These are phyloP conservation scores for Drosophila bocqueti DNA, from an alignment of 1,140 invertebrate genomes.

Conservation along the genomic window DNA sequence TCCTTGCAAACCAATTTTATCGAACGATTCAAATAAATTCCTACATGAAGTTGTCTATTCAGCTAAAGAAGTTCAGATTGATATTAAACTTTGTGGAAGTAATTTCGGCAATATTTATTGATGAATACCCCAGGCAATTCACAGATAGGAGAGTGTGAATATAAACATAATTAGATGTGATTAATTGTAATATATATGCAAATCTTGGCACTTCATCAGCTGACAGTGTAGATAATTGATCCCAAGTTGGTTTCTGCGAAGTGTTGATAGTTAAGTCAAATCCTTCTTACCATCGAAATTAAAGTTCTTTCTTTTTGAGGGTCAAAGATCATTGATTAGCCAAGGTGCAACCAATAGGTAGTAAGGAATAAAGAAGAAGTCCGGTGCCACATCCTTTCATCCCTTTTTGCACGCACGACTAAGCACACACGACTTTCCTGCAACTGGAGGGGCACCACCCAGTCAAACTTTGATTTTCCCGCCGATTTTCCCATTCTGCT, in stretches of 20 bases:
- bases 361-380: neutral
- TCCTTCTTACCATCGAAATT: neutral
- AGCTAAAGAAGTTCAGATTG: slow-evolving; percentile 7
- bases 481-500: slow-evolving; percentile 13
- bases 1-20: slow-evolving; percentile 4
- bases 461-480: slow-evolving; percentile 21
- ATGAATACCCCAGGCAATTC: neutral
- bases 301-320: no score
- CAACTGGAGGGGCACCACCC: slow-evolving; percentile 9
- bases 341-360: slow-evolving; percentile 10
- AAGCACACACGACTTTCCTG: slow-evolving; percentile 35
- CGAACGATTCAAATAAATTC: slow-evolving; percentile 9
- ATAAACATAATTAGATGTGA: neutral
- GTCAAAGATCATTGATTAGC: neutral
- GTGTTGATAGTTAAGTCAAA: no score
- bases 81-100: neutral
- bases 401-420: slow-evolving; percentile 29
- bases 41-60: slow-evolving; percentile 9
- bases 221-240: neutral
- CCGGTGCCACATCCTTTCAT: slow-evolving; percentile 6
- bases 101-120: slow-evolving; percentile 5
- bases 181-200: neutral
- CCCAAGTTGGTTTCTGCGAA: neutral
- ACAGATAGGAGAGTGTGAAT: no score
- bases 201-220: neutral